Evolutionary conservation across 2,888 invertebrate species (phyloP).

Genomic region (Zele albiditarsus): DNA sequence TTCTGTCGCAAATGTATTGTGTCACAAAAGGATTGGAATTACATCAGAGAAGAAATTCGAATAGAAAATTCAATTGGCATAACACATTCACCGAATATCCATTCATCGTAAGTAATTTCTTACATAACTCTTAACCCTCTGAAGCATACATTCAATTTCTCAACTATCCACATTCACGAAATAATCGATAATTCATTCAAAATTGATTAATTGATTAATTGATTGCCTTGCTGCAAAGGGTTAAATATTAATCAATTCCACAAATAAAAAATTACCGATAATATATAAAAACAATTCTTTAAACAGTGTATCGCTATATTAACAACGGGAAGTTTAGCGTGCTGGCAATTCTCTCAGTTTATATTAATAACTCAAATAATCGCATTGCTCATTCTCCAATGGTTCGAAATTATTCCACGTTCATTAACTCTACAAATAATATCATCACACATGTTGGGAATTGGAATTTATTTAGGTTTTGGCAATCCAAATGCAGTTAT

Average conservation of each 20-base stretch:
- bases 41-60: constrained; percentile 49
- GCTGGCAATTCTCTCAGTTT: constrained; percentile 90
- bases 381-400: constrained; percentile 82
- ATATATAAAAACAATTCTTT: no score
- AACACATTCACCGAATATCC: constrained; percentile 51
- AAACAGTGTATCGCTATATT: constrained; percentile 59
- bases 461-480: constrained; percentile 58
- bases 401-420: constrained; percentile 74
- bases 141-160: background rate
- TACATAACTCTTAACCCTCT: background rate
- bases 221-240: background rate
- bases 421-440: constrained; percentile 67
- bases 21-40: constrained; percentile 72
- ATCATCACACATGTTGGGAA: constrained; percentile 48
- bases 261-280: no score
- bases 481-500: constrained; percentile 75
- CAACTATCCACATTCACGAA: constrained; percentile 2
- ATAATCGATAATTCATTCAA: constrained; percentile 19
- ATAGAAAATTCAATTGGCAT: constrained; percentile 50
- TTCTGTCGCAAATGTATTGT: constrained; percentile 83
- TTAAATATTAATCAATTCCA: no score
- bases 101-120: constrained; percentile 51
- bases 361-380: constrained; percentile 85
- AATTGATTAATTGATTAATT: constrained; percentile 30
- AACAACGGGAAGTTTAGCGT: constrained; percentile 74